These are phyloP conservation scores for Melipona quadrifasciata DNA, from an alignment of 1,140 invertebrate species.

Conservation along the genomic window DNA sequence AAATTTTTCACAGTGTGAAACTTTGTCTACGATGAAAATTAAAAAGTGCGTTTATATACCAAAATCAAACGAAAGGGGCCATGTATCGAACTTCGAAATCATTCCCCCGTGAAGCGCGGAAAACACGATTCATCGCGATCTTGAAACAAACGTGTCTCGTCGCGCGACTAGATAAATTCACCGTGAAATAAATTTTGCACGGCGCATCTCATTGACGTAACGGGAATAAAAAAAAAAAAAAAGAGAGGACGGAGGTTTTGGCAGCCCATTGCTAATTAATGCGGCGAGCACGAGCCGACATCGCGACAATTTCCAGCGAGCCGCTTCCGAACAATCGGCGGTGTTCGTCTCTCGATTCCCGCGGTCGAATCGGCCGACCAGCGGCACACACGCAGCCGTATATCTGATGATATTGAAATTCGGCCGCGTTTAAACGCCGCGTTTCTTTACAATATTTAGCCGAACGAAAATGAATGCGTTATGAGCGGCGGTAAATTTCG, in stretches of 20 bases:
- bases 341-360: not conserved
- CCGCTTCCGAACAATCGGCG: not conserved
- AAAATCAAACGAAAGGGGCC: not conserved
- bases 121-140: not conserved
- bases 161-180: not conserved
- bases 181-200: not conserved
- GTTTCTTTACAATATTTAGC: slow-evolving; percentile 25
- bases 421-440: not conserved
- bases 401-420: slow-evolving; percentile 7
- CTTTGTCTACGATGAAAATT: no score
- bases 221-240: not conserved
- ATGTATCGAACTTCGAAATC: not conserved
- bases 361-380: not conserved
- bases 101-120: not conserved
- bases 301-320: not conserved
- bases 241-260: not conserved
- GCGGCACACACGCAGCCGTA: not conserved
- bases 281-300: not conserved
- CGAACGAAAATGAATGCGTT: slow-evolving; percentile 8
- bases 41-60: not conserved
- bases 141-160: not conserved
- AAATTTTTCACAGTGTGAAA: no score
- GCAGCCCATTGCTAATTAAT: slow-evolving; percentile 1
- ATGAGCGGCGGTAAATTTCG: slow-evolving; percentile 3
- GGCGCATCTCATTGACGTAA: not conserved